Evolutionary conservation across 2,113 vertebrate species (phyloP).

Genomic region (Pseudolaguvia tuberculata): DNA sequence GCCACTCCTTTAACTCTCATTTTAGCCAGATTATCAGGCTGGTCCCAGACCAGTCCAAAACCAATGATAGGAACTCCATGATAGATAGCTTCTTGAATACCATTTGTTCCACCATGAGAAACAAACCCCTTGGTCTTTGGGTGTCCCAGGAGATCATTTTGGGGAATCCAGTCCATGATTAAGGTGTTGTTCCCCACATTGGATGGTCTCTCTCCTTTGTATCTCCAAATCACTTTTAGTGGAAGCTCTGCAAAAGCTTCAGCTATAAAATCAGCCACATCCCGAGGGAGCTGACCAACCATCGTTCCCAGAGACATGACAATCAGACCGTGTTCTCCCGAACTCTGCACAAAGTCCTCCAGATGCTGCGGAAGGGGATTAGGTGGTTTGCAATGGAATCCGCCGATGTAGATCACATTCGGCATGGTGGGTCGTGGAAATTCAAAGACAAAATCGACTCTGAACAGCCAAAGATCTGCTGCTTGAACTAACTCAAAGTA

Average conservation of each 20-base stretch:
- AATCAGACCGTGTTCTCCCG: slow-evolving; percentile 44
- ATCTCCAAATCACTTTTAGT: slow-evolving; percentile 45
- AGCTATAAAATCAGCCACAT: slow-evolving; percentile 36
- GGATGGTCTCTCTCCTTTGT: slow-evolving; percentile 40
- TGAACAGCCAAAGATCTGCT: slow-evolving; percentile 45
- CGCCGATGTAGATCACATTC: slow-evolving; percentile 42
- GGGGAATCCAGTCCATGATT: slow-evolving; percentile 47
- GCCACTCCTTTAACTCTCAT: slow-evolving; percentile 41
- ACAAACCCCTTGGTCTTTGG: slow-evolving; percentile 43
- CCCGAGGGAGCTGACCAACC: slow-evolving; percentile 38
- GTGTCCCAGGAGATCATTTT: slow-evolving; percentile 48
- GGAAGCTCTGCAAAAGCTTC: slow-evolving; percentile 46
- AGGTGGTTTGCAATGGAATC: slow-evolving; percentile 43
- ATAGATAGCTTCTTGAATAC: slow-evolving; percentile 48
- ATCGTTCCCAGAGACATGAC: slow-evolving; percentile 49
- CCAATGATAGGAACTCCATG: slow-evolving; percentile 44
- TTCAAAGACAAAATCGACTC: slow-evolving; percentile 44
- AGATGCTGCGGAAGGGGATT: slow-evolving; percentile 45
- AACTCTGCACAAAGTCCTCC: slow-evolving; percentile 49
- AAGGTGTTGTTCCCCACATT: slow-evolving; percentile 46
- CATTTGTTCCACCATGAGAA: slow-evolving; percentile 48
- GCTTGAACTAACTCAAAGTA: slow-evolving; percentile 18
- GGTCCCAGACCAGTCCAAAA: slow-evolving; percentile 44
- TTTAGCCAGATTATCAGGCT: slow-evolving; percentile 42
- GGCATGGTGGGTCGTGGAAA: slow-evolving; percentile 46